These are phyloP conservation scores for Pedionomus torquatus DNA, from an alignment of 2,113 vertebrate genomes.

Conservation along the genomic window DNA sequence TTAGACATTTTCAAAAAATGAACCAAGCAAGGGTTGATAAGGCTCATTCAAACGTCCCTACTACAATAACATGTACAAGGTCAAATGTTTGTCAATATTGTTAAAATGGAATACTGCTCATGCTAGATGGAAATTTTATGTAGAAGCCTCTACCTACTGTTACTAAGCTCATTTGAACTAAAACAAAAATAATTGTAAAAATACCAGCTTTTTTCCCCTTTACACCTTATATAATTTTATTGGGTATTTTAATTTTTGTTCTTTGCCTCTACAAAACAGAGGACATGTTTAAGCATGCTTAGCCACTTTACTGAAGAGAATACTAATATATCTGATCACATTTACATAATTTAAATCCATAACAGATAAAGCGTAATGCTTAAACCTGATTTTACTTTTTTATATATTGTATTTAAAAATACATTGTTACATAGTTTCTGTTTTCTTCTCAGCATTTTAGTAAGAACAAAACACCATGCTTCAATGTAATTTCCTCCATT, in stretches of 20 bases:
- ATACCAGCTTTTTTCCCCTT: neutral
- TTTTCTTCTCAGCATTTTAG: slow-evolving; percentile 7
- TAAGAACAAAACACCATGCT: slow-evolving; percentile 19
- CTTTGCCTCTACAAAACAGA: neutral
- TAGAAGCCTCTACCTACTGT: neutral
- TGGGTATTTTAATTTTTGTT: neutral
- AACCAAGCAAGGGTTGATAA: neutral
- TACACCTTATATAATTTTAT: neutral
- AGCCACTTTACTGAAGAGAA: neutral
- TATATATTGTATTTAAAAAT: slow-evolving; percentile 3
- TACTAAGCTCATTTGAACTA: neutral
- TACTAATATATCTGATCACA: neutral
- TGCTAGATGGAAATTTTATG: neutral
- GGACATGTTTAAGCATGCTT: neutral
- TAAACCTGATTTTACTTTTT: neutral
- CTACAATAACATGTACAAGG: neutral
- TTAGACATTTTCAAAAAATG: neutral
- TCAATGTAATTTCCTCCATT: slow-evolving; percentile 34
- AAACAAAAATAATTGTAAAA: neutral
- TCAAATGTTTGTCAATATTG: neutral
- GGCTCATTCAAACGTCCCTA: neutral
- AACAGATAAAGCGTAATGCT: slow-evolving; percentile 25
- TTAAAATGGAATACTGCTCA: neutral
- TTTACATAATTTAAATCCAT: slow-evolving; percentile 42
- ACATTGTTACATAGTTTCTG: neutral